phyloP scores from a whole-genome alignment of 1,140 invertebrate species.

The Musca domestica region DNA sequence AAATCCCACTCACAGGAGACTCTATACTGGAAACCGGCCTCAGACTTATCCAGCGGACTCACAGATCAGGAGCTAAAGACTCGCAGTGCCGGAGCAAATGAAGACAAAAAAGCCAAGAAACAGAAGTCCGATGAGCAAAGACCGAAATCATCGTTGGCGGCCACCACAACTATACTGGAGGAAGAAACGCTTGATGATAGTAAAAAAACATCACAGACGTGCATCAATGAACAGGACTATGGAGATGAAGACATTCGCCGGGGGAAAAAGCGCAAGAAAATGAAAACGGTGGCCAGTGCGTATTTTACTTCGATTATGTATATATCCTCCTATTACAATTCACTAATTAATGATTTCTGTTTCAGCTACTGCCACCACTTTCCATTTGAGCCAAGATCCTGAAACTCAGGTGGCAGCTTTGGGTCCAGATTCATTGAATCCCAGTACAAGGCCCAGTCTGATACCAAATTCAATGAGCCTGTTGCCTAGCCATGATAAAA shows the following conservation, averaged over 20 bases:
- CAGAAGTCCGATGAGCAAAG: slow-evolving; percentile 39
- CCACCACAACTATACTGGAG: slow-evolving; percentile 26
- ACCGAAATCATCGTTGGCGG: slow-evolving; percentile 46
- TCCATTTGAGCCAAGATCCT: slow-evolving; percentile 49
- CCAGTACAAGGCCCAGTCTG: slow-evolving; percentile 48
- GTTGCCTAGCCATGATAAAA: slow-evolving; percentile 41
- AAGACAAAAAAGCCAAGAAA: slow-evolving; percentile 40
- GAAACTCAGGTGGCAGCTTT: slow-evolving; percentile 51
- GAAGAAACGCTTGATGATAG: slow-evolving; percentile 28
- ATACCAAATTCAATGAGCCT: slow-evolving; percentile 44
- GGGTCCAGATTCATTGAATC: slow-evolving; percentile 49
- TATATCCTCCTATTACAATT: too few species aligned
- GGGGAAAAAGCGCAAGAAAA: slow-evolving; percentile 48
- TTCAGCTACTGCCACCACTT: slow-evolving; percentile 44
- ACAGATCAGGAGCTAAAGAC: slow-evolving; percentile 36
- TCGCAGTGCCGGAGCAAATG: slow-evolving; percentile 42
- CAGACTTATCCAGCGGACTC: slow-evolving; percentile 45
- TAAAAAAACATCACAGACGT: slow-evolving; percentile 36
- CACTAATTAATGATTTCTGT: not conserved
- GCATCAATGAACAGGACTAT: slow-evolving; percentile 44
- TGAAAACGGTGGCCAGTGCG: slow-evolving; percentile 40
- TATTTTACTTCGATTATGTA: not conserved
- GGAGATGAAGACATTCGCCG: slow-evolving; percentile 43
- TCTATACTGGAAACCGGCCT: slow-evolving; percentile 51
- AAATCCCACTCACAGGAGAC: slow-evolving; percentile 51